phyloP scores from a whole-genome alignment of 30 jellyfish, hydroid and myxozoan genomes.

The Aurelia sp. region DNA sequence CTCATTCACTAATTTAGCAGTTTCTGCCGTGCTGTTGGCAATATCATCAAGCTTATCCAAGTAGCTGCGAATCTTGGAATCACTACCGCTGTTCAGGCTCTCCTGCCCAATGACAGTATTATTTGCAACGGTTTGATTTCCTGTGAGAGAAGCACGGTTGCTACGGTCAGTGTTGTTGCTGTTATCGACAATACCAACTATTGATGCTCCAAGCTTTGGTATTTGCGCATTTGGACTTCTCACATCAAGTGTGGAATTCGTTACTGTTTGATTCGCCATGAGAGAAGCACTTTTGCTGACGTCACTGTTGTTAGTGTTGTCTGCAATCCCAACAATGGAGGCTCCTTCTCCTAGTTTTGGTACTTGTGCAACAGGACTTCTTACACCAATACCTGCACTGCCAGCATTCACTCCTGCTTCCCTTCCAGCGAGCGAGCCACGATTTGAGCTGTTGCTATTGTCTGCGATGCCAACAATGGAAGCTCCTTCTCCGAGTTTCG shows the following conservation, averaged over 20 bases:
- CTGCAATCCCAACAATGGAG: not conserved
- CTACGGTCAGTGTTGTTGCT: not conserved
- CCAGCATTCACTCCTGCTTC: not conserved
- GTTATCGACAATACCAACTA: conserved; percentile 16
- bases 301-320: not conserved
- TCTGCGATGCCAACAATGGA: conserved; percentile 24
- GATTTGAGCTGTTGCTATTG: not conserved
- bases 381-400: not conserved
- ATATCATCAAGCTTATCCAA: conserved; percentile 36
- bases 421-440: not conserved
- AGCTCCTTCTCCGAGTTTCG: conserved; percentile 28
- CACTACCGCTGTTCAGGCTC: not conserved
- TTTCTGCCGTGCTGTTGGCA: conserved; percentile 21
- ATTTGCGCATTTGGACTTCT: conserved; percentile 1
- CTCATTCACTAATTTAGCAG: conserved; percentile 30
- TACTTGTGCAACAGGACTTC: not conserved
- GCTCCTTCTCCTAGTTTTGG: conserved; percentile 1
- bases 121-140: not conserved
- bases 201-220: not conserved
- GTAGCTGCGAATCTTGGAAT: not conserved
- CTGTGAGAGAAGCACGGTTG: conserved; percentile 9
- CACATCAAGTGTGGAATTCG: not conserved
- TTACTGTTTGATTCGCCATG: not conserved
- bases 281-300: not conserved
- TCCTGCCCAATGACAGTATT: not conserved